Evolutionary conservation across 2,797 vertebrate species (phyloP), one percentile per base, ranked within the genome.

Genomic region (Lutjanus campechanus): DNA sequence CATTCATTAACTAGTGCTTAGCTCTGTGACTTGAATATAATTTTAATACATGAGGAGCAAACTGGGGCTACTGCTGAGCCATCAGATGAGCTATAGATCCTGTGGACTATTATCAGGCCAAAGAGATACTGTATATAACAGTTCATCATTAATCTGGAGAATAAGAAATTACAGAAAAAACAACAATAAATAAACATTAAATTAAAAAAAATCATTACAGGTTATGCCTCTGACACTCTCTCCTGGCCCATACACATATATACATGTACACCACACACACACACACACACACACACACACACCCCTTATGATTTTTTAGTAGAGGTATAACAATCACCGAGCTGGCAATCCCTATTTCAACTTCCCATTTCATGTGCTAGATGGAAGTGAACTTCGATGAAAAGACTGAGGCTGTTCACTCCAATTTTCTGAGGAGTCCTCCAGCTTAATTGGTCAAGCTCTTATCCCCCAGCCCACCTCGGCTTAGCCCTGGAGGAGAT

Each of bases 361-460:
- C 81, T 89, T 88, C 62, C 84, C 79, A 85, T 92, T 92, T 89
- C 79, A 81, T 88, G 81, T 85, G 84, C 46, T 65, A 76, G 85
- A 87, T 87, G 82, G 85, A 89, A 87, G 84, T 82, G 83, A 93
- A 90, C 77, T 89, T 79, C 54, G 22, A 83, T 85, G 85, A 90
- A 91, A 92, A 89, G 86, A 92, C 87, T 83, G 79, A 89, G 69
- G 73, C 92, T 61, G 87, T 74, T 92, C 89, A 77, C 81, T 92
- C 85, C 89, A 92, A 92, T 91, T 92, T 93, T 93, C 90, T 76
- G 85, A 89, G 82, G 77, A 91, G 84, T 92, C 90, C 88, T 91
- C 90, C 84, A 89, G 82, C 85, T 93, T 94, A 94, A 94, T 94
- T 94, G 92, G 92, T 91, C 85, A 86, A 91, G 91, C 90, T 92